Percentiles rank a stretch among this genome's conserved stretches.
phyloP scores from a whole-genome alignment of 1,140 invertebrate genomes.

The Drosophila sucinea region DNA sequence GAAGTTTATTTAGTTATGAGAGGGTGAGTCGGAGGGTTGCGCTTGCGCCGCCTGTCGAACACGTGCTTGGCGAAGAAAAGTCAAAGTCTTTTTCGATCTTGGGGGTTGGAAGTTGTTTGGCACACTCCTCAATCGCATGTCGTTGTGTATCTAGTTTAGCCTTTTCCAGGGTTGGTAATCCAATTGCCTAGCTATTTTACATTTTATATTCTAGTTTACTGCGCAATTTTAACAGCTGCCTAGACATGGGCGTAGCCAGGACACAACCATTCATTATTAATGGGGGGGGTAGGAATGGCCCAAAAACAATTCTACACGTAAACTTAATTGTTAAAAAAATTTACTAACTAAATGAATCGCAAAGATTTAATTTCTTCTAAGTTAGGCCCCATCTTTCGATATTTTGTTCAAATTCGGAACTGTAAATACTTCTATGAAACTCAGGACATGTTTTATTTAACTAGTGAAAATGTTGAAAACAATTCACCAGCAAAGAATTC shows the following conservation, averaged over 20 bases:
- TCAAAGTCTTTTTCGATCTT: background rate
- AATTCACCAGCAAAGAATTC: too few relatives aligned
- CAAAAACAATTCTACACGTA: too few relatives aligned
- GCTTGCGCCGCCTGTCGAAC: slow-evolving; percentile 34
- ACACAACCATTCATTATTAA: too few relatives aligned
- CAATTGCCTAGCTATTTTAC: background rate
- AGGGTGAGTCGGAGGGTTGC: slow-evolving; percentile 40
- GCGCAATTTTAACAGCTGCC: slow-evolving; percentile 27
- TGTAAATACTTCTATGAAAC: too few relatives aligned
- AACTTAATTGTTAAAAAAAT: too few relatives aligned
- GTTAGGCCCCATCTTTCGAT: too few relatives aligned
- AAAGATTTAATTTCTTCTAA: too few relatives aligned
- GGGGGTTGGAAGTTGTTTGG: slow-evolving; percentile 22
- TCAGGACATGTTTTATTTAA: too few relatives aligned
- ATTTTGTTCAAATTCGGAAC: too few relatives aligned
- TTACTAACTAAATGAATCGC: too few relatives aligned
- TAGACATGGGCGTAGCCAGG: background rate
- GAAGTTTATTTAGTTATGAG: slow-evolving; percentile 6
- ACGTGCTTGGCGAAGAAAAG: slow-evolving; percentile 18
- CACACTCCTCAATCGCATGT: background rate
- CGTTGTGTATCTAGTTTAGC: slow-evolving; percentile 36
- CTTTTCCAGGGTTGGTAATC: slow-evolving; percentile 42
- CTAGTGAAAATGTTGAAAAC: too few relatives aligned
- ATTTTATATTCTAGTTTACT: slow-evolving; percentile 3
- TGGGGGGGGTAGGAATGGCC: too few relatives aligned